Evolutionary conservation across 2,888 invertebrate genomes (phyloP), one percentile per base, ranked within the genome.

Genomic region (Automeris io): DNA sequence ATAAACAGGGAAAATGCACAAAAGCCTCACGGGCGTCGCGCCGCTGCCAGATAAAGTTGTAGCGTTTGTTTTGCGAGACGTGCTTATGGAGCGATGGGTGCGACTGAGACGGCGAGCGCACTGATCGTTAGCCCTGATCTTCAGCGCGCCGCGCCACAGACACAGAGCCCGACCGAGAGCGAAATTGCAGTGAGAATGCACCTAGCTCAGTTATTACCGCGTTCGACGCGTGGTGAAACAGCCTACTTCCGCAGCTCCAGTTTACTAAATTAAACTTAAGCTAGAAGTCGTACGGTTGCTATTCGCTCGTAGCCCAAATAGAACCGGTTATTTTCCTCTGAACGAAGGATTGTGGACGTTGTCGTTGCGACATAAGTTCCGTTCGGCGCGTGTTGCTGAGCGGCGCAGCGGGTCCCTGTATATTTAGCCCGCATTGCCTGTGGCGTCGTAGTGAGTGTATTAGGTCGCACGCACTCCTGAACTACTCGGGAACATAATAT

Each of bases 81-180:
- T 54, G 61, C 56, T 57, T 44, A 54, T 51, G 48, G 50, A 61
- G 52, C 52, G 50, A 45, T 41, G 57, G 29, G 77, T 62, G 76
- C 55, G 79, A 83, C 61, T 35, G 75, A 64, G 81, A 82, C 54
- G 61, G 68, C 58, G 53, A 50, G 60, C 44, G 55, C 67, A 61
- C 74, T 83, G 83, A 86, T 86, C 85, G 86, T 86, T 86, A 86
- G 86, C 86, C 85, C 83, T 86, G 86, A 86, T 86, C 86, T 86
- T 86, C 86, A 86, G 70, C 83, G 83, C 83, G 85, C 85, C 83
- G 83, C 83, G 85, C 85, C 80, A 86, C 86, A 86, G 85, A 86
- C 86, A 86, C 78, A 86, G 69, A 86, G 78, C 78, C 83, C 85
- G 83, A 85, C 83, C 82, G 86, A 86, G 86, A 86, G 86, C 82